Base-by-base conservation (phyloP, 2,113 vertebrate genomes). In the Etheostoma cragini region DNA sequence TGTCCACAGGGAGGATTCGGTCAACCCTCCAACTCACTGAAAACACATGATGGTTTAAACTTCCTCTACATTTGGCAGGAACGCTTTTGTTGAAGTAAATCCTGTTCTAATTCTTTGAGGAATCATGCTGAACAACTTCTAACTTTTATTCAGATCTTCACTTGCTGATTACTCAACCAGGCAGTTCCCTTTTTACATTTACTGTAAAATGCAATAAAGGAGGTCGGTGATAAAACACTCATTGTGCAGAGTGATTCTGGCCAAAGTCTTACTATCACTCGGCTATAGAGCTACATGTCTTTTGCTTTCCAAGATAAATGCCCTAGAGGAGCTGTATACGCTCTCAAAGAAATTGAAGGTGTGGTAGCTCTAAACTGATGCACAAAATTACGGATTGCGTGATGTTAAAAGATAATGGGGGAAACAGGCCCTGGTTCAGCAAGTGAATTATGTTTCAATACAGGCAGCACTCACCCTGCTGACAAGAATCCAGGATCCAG, bases 81-180 rank as follows among this genome's bases (percentile, higher is more conserved):
- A 13, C 30, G 57, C 15, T 57, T 83, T 75, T 58, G 75, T 68
- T 78, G 10, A 65, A 71, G 47, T 42, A 82, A 82, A 84, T 69
- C 60, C 33, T 45, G 1, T 24, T 63, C 21, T 65, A 64, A 72
- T 69, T 35, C 13, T 56, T 72, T 11, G 24, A 38, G 38, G 52
- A 62, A 52, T 3, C 5, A 74, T 1, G 3, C 47, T 21, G 5
- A 42, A 71, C 46, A 38, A 38, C 35, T 38, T 38, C 35, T 38
- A 38, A 24, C 4, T 46, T 78, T 35, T 21, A 47, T 53, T 66
- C 68, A 76, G 74, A 68, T 65, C 5, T 70, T 57, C 22, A 54
- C 45, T 26, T 24, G 49, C 56, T 53, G 14, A 85, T 60, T n/a
- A 16, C 53, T 73, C 33, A 62, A 46, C 47, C 46, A 6, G 56